Percentiles rank a stretch among this genome's conserved stretches.
Conservation (phyloP, 2,888 invertebrate species). For the Sarcophaga rosellei region DNA sequence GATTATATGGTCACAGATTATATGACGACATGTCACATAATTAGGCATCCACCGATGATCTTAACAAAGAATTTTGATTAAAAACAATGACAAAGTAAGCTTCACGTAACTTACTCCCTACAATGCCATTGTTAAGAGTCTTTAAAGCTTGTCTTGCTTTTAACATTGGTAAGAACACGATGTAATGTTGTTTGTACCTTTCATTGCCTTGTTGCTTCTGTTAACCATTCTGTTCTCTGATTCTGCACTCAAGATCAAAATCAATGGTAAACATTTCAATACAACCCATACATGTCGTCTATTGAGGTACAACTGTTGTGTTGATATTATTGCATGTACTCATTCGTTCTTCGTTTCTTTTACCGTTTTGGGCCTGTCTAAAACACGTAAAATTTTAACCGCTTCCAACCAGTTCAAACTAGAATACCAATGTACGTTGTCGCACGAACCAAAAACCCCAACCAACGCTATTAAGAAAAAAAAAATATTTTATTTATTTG, state of each 20-base stretch:
- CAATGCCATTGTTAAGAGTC: background rate
- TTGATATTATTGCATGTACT: conserved; percentile 30
- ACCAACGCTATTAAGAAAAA: conserved; percentile 30
- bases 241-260: conserved; percentile 64
- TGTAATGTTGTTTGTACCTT: background rate
- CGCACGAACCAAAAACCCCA: conserved; percentile 45
- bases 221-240: conserved; percentile 25
- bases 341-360: conserved; percentile 10
- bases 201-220: background rate
- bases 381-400: conserved; percentile 56
- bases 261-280: conserved; percentile 57
- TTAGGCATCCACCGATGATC: too few relatives aligned
- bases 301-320: conserved; percentile 18
- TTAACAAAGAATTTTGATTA: too few relatives aligned
- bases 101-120: background rate
- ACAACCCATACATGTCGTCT: conserved; percentile 22
- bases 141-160: background rate
- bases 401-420: conserved; percentile 63
- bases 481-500: background rate
- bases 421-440: conserved; percentile 55
- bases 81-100: too few relatives aligned
- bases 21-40: too few relatives aligned
- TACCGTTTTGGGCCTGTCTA: conserved; percentile 48
- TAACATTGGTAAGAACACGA: background rate
- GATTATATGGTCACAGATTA: too few relatives aligned